Evolutionary conservation across 2,888 invertebrate species (phyloP), one percentile per base, ranked within the genome.

Genomic region (Clusia tigrina): DNA sequence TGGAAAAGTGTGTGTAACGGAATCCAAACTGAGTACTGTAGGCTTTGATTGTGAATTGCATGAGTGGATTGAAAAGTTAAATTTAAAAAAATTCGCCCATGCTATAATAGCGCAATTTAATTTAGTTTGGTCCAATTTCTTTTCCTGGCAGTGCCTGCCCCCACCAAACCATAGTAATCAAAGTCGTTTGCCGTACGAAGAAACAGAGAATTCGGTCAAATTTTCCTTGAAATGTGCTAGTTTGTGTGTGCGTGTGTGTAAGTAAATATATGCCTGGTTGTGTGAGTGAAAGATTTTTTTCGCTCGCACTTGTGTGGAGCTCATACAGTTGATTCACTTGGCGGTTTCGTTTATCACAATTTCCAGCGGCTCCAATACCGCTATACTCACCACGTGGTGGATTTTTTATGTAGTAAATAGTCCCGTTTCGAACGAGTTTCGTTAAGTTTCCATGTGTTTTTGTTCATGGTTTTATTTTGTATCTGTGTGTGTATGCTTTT

Each of bases 121-220:
- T 42, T 42, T n/a, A n/a, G 42, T 42, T 42, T 42, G 42, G 42
- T 42, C 15, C 42, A 6, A 42, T 42, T 6, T 42, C n/a, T n/a
- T 42, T 42, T 10, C 42, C 42, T 48, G 48, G 15, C 48, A 5
- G 18, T 48, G 48, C 20, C 48, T 48, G 48, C 48, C 20, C 2
- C 48, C 42, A 6, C 42, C 22, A 20, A 67, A 65, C 60, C 58
- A 65, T 57, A 52, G 64, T 57, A 66, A 61, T 69, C 67, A 66
- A 63, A 65, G 65, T 63, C 58, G 67, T 65, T 54, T 64, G 63
- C 53, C 62, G 26, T 63, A 60, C 66, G 67, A 64, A 65, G 64
- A 67, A 67, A 70, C 64, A 66, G 65, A 62, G 71, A 74, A 70
- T 68, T 76, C 72, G 74, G 74, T 73, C 74, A 74, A 74, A 69